Conservation (phyloP, 2,888 invertebrate genomes). For the Rhagophthalmus giganteus region DNA sequence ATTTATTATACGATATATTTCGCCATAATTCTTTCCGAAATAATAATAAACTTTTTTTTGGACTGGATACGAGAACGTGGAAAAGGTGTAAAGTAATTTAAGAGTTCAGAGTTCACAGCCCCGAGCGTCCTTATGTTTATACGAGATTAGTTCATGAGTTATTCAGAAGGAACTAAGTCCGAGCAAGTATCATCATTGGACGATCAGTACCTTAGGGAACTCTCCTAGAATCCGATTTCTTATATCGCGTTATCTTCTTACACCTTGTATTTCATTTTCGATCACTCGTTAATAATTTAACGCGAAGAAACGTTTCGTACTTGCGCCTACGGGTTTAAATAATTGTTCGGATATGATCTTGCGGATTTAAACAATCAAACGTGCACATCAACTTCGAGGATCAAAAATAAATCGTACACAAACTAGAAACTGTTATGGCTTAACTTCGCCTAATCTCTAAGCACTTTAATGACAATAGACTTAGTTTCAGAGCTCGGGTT, state of each 20-base stretch:
- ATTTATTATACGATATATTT: too few relatives aligned
- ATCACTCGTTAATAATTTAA: too few relatives aligned
- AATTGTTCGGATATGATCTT: too few relatives aligned
- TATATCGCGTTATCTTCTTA: conserved; percentile 16
- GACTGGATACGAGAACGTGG: too few relatives aligned
- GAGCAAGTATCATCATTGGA: conserved; percentile 24
- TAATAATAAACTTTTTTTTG: too few relatives aligned
- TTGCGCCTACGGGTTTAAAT: too few relatives aligned
- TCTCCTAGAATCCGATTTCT: conserved; percentile 18
- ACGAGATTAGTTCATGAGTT: conserved; percentile 27
- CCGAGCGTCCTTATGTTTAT: conserved; percentile 22
- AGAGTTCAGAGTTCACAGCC: conserved; percentile 14
- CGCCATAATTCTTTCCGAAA: too few relatives aligned
- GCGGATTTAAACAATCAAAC: too few relatives aligned
- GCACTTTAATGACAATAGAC: conserved; percentile 19
- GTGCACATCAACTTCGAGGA: too few relatives aligned
- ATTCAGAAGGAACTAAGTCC: conserved; percentile 24
- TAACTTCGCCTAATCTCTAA: conserved; percentile 11
- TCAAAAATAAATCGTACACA: too few relatives aligned
- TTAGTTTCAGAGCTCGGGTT: conserved; percentile 19
- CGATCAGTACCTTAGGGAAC: conserved; percentile 20
- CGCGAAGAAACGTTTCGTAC: too few relatives aligned
- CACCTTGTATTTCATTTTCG: conserved; percentile 16
- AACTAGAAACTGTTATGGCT: conserved; percentile 20
- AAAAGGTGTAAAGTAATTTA: conserved; percentile 22